A percentile compares a stretch with the other conserved stretches of the same genome.
Evolutionary conservation across 2,888 invertebrate genomes (phyloP).

Genomic region (Philopedon plagiatum): DNA sequence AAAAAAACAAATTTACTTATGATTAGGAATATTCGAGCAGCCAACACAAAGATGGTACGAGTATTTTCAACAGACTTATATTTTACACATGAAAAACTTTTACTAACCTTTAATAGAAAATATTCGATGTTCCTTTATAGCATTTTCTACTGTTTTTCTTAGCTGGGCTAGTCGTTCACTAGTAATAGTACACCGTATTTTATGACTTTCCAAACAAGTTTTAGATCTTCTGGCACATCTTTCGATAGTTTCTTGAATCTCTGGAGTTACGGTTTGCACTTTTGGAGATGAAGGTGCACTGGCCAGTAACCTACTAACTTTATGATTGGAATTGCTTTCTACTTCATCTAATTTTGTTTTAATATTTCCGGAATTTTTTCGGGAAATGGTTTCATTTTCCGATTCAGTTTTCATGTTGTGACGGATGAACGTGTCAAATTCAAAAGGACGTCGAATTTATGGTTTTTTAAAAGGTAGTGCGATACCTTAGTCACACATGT

Average conservation of each 20-base stretch:
- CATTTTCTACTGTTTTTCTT: slow-evolving; percentile 76
- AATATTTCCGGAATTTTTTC: not conserved
- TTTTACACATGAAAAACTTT: slow-evolving; percentile 64
- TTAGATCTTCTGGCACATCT: slow-evolving; percentile 57
- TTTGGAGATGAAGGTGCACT: slow-evolving; percentile 55
- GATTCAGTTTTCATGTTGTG: slow-evolving; percentile 17
- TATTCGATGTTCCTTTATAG: slow-evolving; percentile 76
- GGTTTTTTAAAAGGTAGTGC: not conserved
- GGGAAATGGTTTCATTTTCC: not conserved
- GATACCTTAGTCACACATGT: slow-evolving; percentile 6
- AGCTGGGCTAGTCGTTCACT: slow-evolving; percentile 77
- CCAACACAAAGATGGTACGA: no score
- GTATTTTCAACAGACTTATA: no score
- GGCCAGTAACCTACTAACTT: slow-evolving; percentile 47
- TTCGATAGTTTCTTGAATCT: slow-evolving; percentile 56
- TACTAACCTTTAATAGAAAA: slow-evolving; percentile 75
- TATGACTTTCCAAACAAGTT: slow-evolving; percentile 58
- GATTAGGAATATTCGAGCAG: no score
- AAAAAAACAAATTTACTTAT: no score
- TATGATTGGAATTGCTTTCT: slow-evolving; percentile 2
- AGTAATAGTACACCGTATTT: slow-evolving; percentile 72
- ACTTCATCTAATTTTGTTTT: not conserved
- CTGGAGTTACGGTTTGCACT: slow-evolving; percentile 53
- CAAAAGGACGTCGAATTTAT: not conserved
- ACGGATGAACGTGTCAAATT: slow-evolving; percentile 6